Evolutionary conservation across 2,113 vertebrate genomes (phyloP).

Genomic region (Ammospiza nelsoni): DNA sequence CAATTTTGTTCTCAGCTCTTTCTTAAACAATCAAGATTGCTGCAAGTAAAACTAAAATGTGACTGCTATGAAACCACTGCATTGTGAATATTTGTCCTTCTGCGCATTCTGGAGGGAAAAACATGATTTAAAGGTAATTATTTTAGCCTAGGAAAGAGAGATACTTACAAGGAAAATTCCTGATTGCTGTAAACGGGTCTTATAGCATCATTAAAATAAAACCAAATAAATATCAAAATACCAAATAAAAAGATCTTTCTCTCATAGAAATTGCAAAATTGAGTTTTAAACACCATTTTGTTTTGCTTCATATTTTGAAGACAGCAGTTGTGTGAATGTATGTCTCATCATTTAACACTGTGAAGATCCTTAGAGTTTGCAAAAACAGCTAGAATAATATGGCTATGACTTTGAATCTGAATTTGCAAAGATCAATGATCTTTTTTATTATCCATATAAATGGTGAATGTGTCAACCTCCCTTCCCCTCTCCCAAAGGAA

Average conservation of each 20-base stretch:
- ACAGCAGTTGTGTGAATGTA: fast-evolving
- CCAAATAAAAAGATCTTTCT: background rate
- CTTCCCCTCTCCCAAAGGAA: background rate
- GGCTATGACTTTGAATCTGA: background rate
- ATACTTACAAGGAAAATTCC: background rate
- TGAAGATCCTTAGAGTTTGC: background rate
- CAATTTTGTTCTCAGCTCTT: background rate
- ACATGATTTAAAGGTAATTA: background rate
- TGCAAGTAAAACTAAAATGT: background rate
- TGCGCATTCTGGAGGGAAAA: slow-evolving; percentile 13
- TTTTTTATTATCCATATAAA: background rate
- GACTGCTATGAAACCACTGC: background rate
- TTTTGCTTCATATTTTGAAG: background rate
- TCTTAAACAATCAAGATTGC: background rate
- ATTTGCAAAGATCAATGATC: background rate
- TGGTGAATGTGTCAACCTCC: background rate
- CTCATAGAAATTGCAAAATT: background rate
- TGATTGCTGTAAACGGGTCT: background rate
- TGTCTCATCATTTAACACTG: background rate
- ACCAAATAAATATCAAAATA: background rate
- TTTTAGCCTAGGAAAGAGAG: slow-evolving; percentile 1
- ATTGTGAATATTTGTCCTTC: slow-evolving; percentile 4
- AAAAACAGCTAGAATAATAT: background rate
- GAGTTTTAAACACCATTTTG: background rate
- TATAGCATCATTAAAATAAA: background rate